Evolutionary conservation across 2,888 invertebrate species (phyloP).

Genomic region (Thera britannica): DNA sequence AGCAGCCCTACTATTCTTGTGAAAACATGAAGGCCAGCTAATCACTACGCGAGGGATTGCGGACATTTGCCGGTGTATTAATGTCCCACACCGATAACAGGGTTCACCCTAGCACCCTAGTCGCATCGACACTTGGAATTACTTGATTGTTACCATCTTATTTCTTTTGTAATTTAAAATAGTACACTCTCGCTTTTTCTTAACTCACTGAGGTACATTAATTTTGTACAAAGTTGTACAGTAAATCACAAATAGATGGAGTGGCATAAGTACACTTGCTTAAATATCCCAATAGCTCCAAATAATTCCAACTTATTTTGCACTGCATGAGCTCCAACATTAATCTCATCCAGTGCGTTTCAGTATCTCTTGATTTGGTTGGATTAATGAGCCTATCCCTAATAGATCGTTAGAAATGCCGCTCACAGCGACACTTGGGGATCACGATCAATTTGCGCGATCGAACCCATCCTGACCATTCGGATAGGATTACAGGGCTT

Average conservation of each 20-base stretch:
- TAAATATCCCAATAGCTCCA: neutral
- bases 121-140: constrained; percentile 16
- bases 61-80: constrained; percentile 64
- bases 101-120: constrained; percentile 12
- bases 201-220: no score
- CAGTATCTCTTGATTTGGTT: constrained; percentile 15
- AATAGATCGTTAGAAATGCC: constrained; percentile 48
- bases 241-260: no score
- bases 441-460: constrained; percentile 61
- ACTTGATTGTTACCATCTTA: constrained; percentile 13
- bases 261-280: neutral
- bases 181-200: no score
- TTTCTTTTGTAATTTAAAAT: neutral
- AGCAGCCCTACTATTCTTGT: constrained; percentile 25
- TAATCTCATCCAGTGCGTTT: neutral
- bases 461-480: constrained; percentile 43
- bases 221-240: no score
- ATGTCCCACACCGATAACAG: constrained; percentile 29
- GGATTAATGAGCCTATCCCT: constrained; percentile 45
- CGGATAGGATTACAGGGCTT: constrained; percentile 42
- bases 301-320: neutral
- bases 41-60: constrained; percentile 62
- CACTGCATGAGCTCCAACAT: neutral
- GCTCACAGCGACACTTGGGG: constrained; percentile 37
- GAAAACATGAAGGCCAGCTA: constrained; percentile 51